A percentile compares a stretch with the other conserved stretches of the same genome.
phyloP scores from a whole-genome alignment of 1,140 invertebrate species.

The Apis cerana region DNA sequence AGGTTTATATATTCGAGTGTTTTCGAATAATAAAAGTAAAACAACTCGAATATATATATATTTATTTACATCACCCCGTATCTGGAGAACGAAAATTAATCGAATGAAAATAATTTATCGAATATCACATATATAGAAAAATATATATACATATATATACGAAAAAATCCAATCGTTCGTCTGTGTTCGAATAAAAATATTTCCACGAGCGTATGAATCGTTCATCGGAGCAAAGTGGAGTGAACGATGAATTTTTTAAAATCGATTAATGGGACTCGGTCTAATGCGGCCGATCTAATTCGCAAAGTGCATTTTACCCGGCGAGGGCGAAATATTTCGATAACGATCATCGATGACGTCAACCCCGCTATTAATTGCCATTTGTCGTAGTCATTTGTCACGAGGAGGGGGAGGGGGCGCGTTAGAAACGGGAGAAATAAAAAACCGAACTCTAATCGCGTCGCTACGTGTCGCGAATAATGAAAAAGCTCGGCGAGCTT shows the following conservation, averaged over 20 bases:
- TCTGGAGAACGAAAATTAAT: too few relatives aligned
- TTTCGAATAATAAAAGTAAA: too few relatives aligned
- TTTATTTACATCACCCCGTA: too few relatives aligned
- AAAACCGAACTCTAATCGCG: slow-evolving; percentile 36
- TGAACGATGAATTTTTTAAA: background rate
- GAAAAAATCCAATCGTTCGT: background rate
- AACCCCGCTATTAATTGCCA: slow-evolving; percentile 9
- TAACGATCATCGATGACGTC: background rate
- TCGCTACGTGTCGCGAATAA: slow-evolving; percentile 74
- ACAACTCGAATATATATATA: too few relatives aligned
- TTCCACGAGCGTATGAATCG: background rate
- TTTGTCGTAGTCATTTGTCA: background rate
- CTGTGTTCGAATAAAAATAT: background rate
- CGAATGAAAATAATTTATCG: too few relatives aligned
- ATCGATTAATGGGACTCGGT: background rate
- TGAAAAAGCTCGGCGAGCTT: slow-evolving; percentile 67
- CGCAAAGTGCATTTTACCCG: background rate
- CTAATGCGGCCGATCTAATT: background rate
- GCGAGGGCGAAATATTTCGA: background rate
- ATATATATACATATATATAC: too few relatives aligned
- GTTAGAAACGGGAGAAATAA: slow-evolving; percentile 3
- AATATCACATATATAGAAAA: too few relatives aligned
- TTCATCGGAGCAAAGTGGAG: background rate
- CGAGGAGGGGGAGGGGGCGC: background rate
- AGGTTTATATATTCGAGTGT: too few relatives aligned